These are phyloP conservation scores for Micromys minutus DNA, from an alignment of 2,113 vertebrate genomes.

Conservation along the genomic window DNA sequence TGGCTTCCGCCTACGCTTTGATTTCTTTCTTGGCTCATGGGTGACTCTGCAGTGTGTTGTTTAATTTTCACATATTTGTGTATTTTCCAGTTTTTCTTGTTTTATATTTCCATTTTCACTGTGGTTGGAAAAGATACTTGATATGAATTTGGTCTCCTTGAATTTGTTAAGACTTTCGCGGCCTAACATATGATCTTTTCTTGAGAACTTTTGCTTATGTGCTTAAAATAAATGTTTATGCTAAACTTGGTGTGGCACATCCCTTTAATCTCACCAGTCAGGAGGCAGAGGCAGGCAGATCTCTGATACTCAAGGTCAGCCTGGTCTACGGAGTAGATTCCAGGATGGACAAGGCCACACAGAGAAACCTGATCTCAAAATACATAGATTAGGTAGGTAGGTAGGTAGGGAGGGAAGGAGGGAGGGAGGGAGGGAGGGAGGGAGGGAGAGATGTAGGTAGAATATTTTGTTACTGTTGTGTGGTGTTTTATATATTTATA, in stretches of 20 bases:
- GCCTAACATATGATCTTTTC: not conserved
- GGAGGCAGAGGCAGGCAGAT: not conserved
- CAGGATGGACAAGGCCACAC: not conserved
- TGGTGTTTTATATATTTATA: not conserved
- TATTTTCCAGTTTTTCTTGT: not conserved
- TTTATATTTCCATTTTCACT: slow-evolving; percentile 30
- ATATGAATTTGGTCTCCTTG: slow-evolving; percentile 23
- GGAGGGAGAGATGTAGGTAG: too few relatives aligned
- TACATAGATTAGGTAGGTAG: not conserved
- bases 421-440: too few relatives aligned
- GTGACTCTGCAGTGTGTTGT: not conserved
- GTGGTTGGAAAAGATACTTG: slow-evolving; percentile 41
- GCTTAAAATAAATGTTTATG: not conserved
- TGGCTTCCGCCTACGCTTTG: slow-evolving; percentile 17
- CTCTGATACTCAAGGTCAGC: not conserved
- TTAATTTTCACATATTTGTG: slow-evolving; percentile 44
- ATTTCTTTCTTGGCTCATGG: not conserved
- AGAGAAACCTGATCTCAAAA: not conserved
- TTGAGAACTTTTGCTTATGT: not conserved
- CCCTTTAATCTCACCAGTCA: not conserved
- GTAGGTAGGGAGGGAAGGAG: too few relatives aligned
- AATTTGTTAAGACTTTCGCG: slow-evolving; percentile 47
- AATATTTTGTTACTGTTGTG: not conserved
- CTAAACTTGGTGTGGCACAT: not conserved
- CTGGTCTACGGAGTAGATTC: not conserved